phyloP scores from a whole-genome alignment of 2,113 vertebrate species.

The Tetraodon nigroviridis region DNA sequence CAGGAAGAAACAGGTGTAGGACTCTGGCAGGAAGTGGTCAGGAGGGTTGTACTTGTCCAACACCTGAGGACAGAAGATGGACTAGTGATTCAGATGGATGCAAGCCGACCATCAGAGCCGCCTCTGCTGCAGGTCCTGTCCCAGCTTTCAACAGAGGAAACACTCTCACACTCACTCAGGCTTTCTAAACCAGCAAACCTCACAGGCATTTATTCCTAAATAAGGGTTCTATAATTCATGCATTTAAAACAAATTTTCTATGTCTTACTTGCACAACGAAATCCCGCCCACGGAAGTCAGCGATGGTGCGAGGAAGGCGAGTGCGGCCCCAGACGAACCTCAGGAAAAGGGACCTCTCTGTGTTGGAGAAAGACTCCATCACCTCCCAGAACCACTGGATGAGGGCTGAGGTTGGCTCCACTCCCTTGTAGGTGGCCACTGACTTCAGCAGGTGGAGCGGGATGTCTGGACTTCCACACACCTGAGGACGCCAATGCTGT shows the following conservation, averaged over 20 bases:
- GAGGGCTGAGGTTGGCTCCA: slow-evolving; percentile 87
- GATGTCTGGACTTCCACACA: slow-evolving; percentile 97
- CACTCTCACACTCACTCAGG: too few relatives aligned
- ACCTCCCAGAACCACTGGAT: slow-evolving; percentile 99
- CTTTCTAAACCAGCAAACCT: too few relatives aligned
- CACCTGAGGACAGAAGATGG: slow-evolving; percentile 71
- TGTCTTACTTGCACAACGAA: slow-evolving; percentile 92
- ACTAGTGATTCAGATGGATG: background rate
- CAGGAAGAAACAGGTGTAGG: slow-evolving; percentile 98
- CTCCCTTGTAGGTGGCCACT: slow-evolving; percentile 95
- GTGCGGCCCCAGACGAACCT: slow-evolving; percentile 98
- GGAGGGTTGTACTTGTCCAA: slow-evolving; percentile 98
- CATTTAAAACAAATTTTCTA: background rate
- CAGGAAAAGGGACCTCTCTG: slow-evolving; percentile 92
- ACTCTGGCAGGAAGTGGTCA: slow-evolving; percentile 97
- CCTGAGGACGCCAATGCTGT: slow-evolving; percentile 65
- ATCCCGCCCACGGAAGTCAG: slow-evolving; percentile 93
- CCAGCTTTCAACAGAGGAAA: too few relatives aligned
- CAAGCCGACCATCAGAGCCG: too few relatives aligned
- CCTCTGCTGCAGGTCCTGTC: too few relatives aligned
- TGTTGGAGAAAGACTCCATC: slow-evolving; percentile 99
- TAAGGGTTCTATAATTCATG: too few relatives aligned
- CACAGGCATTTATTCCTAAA: too few relatives aligned
- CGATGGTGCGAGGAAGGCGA: slow-evolving; percentile 94
- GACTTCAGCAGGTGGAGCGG: slow-evolving; percentile 96